phyloP scores from a whole-genome alignment of 2,888 invertebrate genomes.

The Spodoptera picta region DNA sequence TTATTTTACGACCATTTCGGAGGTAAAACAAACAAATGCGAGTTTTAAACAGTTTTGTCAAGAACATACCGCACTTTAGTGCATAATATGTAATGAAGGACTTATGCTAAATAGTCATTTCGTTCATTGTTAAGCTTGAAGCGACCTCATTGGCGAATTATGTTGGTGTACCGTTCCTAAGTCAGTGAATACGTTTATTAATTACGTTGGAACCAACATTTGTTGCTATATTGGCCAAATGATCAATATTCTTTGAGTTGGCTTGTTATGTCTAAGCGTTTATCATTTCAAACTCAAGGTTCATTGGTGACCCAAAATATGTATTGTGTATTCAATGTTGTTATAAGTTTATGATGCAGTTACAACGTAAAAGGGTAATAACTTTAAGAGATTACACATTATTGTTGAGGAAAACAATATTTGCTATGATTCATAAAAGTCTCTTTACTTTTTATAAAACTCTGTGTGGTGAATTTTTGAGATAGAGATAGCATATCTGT shows the following conservation, averaged over 20 bases:
- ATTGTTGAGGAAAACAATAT: conserved; percentile 32
- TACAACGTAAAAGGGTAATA: too few relatives aligned
- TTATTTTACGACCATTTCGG: too few relatives aligned
- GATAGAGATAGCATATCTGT: too few relatives aligned
- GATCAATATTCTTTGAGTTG: background rate
- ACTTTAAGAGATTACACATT: background rate
- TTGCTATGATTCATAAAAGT: conserved; percentile 11
- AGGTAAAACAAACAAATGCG: background rate
- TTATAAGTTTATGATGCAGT: too few relatives aligned
- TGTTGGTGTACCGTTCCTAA: conserved; percentile 16
- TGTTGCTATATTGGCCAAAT: background rate
- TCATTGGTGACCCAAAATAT: too few relatives aligned
- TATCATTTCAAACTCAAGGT: background rate
- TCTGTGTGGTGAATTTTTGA: too few relatives aligned
- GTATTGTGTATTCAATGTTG: too few relatives aligned
- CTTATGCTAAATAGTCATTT: conserved; percentile 44
- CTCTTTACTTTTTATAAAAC: too few relatives aligned
- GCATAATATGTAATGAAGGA: conserved; percentile 35
- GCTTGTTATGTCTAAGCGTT: background rate
- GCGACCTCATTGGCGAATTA: conserved; percentile 31
- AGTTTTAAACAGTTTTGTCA: conserved; percentile 8
- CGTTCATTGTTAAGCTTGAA: conserved; percentile 33
- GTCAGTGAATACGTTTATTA: conserved; percentile 23
- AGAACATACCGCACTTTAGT: conserved; percentile 4
- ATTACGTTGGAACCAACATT: conserved; percentile 18